Percentiles rank a stretch among this genome's conserved stretches.
Conservation (phyloP, 2,888 invertebrate genomes). For the Metacarcinus magister region DNA sequence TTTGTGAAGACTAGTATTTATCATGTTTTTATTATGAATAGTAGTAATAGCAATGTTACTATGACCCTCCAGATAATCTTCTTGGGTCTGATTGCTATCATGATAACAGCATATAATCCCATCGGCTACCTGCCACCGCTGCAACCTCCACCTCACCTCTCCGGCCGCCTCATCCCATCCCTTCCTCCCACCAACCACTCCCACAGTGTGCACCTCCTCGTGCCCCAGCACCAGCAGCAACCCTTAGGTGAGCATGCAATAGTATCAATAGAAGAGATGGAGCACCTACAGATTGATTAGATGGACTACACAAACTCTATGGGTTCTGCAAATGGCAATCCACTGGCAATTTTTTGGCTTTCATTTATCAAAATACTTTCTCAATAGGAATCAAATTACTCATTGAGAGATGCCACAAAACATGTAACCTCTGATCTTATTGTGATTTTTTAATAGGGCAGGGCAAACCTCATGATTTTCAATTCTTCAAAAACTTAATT, state of each 20-base stretch:
- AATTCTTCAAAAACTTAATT: too few species aligned
- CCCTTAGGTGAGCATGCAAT: not conserved
- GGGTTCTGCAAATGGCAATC: too few species aligned
- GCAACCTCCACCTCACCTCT: not conserved
- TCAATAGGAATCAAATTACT: too few species aligned
- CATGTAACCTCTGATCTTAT: too few species aligned
- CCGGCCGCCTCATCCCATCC: not conserved
- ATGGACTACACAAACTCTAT: not conserved
- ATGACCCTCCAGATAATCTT: conserved; percentile 22
- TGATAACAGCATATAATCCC: conserved; percentile 31
- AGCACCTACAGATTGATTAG: not conserved
- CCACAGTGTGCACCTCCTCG: not conserved
- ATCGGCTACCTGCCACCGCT: conserved; percentile 52
- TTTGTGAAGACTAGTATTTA: not conserved
- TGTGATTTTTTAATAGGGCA: too few species aligned
- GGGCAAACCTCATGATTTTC: too few species aligned
- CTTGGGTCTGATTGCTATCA: not conserved
- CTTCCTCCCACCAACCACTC: not conserved
- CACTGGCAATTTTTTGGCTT: too few species aligned
- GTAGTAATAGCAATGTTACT: not conserved
- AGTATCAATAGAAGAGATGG: not conserved
- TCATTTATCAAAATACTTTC: too few species aligned
- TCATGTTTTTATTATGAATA: not conserved
- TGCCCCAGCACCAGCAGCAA: not conserved
- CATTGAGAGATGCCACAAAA: too few species aligned